phyloP scores from a whole-genome alignment of 1,140 invertebrate genomes.

The Ceratina japonica region DNA sequence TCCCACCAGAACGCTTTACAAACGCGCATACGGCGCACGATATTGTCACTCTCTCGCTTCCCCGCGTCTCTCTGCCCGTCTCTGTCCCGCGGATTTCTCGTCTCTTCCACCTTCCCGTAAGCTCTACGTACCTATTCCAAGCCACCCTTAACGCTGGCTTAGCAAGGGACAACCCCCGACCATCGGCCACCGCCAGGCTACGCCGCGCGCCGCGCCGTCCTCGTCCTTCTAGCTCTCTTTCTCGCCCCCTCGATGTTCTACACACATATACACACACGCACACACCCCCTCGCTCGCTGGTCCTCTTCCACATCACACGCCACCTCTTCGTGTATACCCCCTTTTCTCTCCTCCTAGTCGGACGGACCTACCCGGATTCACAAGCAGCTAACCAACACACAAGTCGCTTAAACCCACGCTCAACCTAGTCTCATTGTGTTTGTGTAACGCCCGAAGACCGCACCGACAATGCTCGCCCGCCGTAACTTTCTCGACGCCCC shows the following conservation, averaged over 20 bases:
- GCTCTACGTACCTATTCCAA: constrained; percentile 69
- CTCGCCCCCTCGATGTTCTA: not conserved
- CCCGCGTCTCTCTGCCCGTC: constrained; percentile 45
- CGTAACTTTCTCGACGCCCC: constrained; percentile 59
- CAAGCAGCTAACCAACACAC: constrained; percentile 73
- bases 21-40: constrained; percentile 43
- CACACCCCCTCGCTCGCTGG: not conserved
- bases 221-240: constrained; percentile 22
- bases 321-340: constrained; percentile 32
- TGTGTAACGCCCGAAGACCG: constrained; percentile 67
- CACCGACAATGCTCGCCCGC: constrained; percentile 62
- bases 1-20: constrained; percentile 48
- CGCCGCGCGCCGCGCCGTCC: constrained; percentile 28
- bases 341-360: constrained; percentile 56
- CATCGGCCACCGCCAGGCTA: constrained; percentile 48
- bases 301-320: constrained; percentile 46
- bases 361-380: constrained; percentile 66
- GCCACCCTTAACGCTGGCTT: constrained; percentile 77
- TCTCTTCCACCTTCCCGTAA: constrained; percentile 59
- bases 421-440: constrained; percentile 70
- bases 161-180: constrained; percentile 70
- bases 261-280: not conserved
- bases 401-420: constrained; percentile 75
- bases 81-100: constrained; percentile 46
- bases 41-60: constrained; percentile 58